Evolutionary conservation across 2,113 vertebrate genomes (phyloP), one percentile per base, ranked within the genome.

Genomic region (Chrysochloris asiatica): DNA sequence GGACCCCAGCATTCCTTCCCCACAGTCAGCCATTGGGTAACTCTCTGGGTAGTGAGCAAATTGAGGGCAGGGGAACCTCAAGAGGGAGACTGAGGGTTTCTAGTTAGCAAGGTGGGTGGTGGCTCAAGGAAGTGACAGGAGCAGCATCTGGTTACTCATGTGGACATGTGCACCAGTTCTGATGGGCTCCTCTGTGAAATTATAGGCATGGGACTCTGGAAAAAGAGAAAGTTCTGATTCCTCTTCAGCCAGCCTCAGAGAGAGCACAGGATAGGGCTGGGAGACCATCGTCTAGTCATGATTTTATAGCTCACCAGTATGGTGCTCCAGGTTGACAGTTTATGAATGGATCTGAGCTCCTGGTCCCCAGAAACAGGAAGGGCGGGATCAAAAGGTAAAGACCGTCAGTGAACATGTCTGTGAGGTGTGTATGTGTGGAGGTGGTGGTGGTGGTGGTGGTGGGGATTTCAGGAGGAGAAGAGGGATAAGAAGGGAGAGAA

Each of bases 381-480:
- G 10, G 59, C 71, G 9, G 24, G 3, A 22, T 13, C 33, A 30
- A 65, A 41, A 76, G 54, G 10, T 36, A 54, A 73, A 41, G 19
- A 67, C 65, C 10, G 4, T 47, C 16, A 50, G 41, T 76, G 17
- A 54, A 47, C 22, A 30, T 14, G 14, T 2, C 16, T 33, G 28
- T 22, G 19, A 1, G 3, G 48, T 50, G 48, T 50, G 48, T 50
- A 16, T 61, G 56, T 61, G 56, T 61, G 56, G 4, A 61, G 56
- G 24, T 19, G 56, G 56, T 24, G 6, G 56, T 21, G 21, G 21
- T 8, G 5, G 26, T 6, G 17, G 22, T 14, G 0, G 0, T 8
- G 8, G 1, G 1, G 6, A 4, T 71, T 22, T 22, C 7, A 17
- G 50, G 52, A 36, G 43, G n/a, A 22, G 6, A 80, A 56, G 22